Evolutionary conservation across 2,113 vertebrate genomes (phyloP).

Genomic region (Hippopotamus amphibius): DNA sequence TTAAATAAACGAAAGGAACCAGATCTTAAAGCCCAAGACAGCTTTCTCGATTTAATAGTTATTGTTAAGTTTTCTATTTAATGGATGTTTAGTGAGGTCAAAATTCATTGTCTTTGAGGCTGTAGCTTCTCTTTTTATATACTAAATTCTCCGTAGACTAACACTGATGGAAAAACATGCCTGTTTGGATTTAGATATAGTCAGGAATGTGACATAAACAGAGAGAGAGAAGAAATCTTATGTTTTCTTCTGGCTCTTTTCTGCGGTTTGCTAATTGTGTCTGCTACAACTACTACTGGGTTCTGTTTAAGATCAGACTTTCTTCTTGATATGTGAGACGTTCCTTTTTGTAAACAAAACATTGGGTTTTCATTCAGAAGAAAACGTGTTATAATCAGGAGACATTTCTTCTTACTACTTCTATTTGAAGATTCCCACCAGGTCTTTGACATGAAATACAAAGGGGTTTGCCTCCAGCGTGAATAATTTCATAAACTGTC

Average conservation of each 20-base stretch:
- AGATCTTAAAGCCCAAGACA: background rate
- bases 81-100: background rate
- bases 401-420: constrained; percentile 29
- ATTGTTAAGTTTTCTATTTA: constrained; percentile 54
- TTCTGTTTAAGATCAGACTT: constrained; percentile 68
- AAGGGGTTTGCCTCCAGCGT: constrained; percentile 30
- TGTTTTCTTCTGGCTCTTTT: constrained; percentile 69
- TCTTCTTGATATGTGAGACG: constrained; percentile 54
- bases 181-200: constrained; percentile 68
- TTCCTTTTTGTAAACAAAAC: constrained; percentile 71
- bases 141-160: background rate
- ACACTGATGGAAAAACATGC: constrained; percentile 54
- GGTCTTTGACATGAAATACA: constrained; percentile 41
- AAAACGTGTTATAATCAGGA: constrained; percentile 60
- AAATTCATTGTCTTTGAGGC: constrained; percentile 7
- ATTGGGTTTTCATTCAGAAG: constrained; percentile 71
- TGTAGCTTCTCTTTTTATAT: constrained; percentile 42
- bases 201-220: constrained; percentile 59
- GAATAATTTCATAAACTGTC: constrained; percentile 69
- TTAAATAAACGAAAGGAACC: background rate
- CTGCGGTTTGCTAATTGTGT: constrained; percentile 76
- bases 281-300: constrained; percentile 56
- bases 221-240: background rate
- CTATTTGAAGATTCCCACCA: constrained; percentile 3
- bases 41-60: constrained; percentile 44